A percentile compares a stretch with the other conserved stretches of the same genome.
Evolutionary conservation across 2,113 vertebrate species (phyloP).

Genomic region (Vireo altiloquus): DNA sequence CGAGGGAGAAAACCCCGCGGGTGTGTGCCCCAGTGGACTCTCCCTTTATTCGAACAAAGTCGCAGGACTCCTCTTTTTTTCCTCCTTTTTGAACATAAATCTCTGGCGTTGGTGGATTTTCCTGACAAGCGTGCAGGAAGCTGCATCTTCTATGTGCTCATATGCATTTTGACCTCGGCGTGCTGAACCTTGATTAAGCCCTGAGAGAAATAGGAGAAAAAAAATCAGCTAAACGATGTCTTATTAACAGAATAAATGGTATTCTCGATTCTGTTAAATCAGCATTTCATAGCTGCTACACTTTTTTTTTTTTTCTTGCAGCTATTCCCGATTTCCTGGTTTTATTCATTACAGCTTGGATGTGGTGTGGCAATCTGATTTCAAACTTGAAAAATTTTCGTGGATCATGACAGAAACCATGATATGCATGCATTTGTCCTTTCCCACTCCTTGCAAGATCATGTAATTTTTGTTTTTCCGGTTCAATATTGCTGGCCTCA

Average conservation of each 20-base stretch:
- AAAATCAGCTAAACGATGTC: fast-evolving
- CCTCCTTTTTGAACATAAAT: no score
- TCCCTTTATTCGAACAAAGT: background rate
- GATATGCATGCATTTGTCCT: background rate
- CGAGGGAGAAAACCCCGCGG: background rate
- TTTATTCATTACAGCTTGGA: background rate
- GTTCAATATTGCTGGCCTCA: background rate
- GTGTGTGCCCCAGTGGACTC: fast-evolving
- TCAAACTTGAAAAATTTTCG: background rate
- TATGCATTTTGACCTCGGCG: fast-evolving
- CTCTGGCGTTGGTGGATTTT: background rate
- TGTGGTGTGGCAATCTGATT: background rate
- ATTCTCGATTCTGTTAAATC: background rate
- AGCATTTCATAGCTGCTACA: fast-evolving
- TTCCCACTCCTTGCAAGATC: background rate
- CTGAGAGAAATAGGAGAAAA: background rate
- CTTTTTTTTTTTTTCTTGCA: background rate
- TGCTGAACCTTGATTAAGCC: background rate
- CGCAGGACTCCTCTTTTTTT: no score
- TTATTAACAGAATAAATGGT: background rate
- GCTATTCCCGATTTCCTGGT: background rate
- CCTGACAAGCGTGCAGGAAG: fast-evolving
- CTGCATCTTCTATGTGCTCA: fast-evolving
- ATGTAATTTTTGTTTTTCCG: background rate
- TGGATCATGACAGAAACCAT: background rate